phyloP scores from a whole-genome alignment of 1,140 invertebrate species.

The Pomacea maculata region DNA sequence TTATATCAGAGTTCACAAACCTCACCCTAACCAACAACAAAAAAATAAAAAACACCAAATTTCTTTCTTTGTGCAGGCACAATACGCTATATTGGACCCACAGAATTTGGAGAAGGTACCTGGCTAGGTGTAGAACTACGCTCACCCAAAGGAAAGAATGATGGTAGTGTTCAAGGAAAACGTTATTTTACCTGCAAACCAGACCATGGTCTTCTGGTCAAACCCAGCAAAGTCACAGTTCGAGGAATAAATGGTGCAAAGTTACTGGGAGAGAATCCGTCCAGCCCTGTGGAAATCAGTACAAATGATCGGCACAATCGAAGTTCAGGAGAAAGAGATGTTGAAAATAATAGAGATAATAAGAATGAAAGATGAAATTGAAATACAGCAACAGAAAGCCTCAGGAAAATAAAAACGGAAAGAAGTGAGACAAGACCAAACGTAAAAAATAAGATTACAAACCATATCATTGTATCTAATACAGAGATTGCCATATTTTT shows the following conservation, averaged over 20 bases:
- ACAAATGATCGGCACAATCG: slow-evolving; percentile 11
- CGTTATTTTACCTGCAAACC: slow-evolving; percentile 68
- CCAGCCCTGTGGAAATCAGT: neutral
- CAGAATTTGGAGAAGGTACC: slow-evolving; percentile 69
- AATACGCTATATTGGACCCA: slow-evolving; percentile 69
- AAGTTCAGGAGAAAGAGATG: slow-evolving; percentile 4
- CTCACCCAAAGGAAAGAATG: slow-evolving; percentile 67
- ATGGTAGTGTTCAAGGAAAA: slow-evolving; percentile 67
- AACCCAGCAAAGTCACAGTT: slow-evolving; percentile 69
- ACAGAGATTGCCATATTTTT: no score
- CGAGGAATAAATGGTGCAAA: slow-evolving; percentile 70
- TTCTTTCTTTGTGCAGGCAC: slow-evolving; percentile 45
- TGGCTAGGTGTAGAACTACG: slow-evolving; percentile 70
- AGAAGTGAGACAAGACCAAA: no score
- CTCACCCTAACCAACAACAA: no score
- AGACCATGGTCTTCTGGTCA: slow-evolving; percentile 68
- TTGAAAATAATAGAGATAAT: slow-evolving; percentile 6
- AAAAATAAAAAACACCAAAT: neutral
- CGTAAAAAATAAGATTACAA: no score
- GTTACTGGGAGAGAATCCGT: slow-evolving; percentile 59
- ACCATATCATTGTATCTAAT: no score
- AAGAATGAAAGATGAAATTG: neutral
- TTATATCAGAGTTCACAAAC: no score
- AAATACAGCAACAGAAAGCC: no score
- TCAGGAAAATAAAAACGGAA: no score